Evolutionary conservation across 2,113 vertebrate genomes (phyloP), one percentile per base, ranked within the genome.

Genomic region (Lophochroa leadbeateri): DNA sequence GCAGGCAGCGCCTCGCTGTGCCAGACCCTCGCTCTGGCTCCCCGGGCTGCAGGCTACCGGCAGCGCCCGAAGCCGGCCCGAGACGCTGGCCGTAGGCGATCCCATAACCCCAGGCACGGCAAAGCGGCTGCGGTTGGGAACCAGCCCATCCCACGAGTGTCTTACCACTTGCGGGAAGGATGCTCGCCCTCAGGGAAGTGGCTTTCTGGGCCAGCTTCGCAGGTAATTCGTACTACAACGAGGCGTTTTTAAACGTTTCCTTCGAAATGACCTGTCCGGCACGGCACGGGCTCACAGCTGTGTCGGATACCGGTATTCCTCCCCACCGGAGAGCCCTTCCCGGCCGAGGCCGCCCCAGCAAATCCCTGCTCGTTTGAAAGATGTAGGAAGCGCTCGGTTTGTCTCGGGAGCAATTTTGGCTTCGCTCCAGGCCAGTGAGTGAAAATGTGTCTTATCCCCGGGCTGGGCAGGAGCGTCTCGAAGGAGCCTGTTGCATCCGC

Each of bases 331-430:
- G 28, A 57, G 20, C 4, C 10, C 17, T 18, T 41, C 55, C 55
- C 13, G 17, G n/a, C 43, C 31, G n/a, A 11, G 65, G 65, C 49
- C 46, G 20, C 24, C 37, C 53, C 27, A 4, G 58, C 20, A 15
- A 25, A 15, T 11, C 43, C 35, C 69, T 2, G 9, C 2, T 37
- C n/a, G 4, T 33, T 7, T 28, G 11, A 58, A 82, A 6, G 19
- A 4, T 1, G 50, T 25, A 15, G 75, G 90, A 69, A 80, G 25
- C 15, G 44, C 58, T 91, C 28, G 19, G 46, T 28, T 77, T 11
- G 91, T 19, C 13, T 6, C 80, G 33, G 93, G 76, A 25, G 61
- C 18, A 35, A 28, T 80, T 78, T 78, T 95, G 94, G 95, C 92
- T 77, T 31, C 28, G 10, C 46, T 94, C 96, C 96, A 86, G 90